Conservation (phyloP, 2,888 invertebrate species). For the Iphiclides podalirius region DNA sequence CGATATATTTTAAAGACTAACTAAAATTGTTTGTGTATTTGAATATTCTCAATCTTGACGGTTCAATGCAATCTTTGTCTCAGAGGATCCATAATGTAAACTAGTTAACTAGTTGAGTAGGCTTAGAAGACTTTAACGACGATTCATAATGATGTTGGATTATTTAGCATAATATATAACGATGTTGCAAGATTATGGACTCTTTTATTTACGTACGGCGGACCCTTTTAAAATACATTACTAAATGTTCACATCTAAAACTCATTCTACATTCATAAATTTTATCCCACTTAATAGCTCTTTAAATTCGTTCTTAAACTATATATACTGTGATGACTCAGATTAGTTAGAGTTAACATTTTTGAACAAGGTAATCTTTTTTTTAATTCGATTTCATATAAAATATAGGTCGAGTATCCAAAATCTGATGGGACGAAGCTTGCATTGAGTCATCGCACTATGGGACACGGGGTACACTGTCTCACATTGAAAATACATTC, state of each 20-base stretch:
- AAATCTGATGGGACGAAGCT: constrained; percentile 72
- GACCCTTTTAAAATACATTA: constrained; percentile 44
- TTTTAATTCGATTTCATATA: constrained; percentile 2
- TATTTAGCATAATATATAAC: constrained; percentile 72
- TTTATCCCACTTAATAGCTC: constrained; percentile 44
- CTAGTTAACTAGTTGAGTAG: constrained; percentile 55
- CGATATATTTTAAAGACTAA: constrained; percentile 53
- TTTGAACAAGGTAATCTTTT: constrained; percentile 1
- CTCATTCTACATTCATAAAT: constrained; percentile 61
- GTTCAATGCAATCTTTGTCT: constrained; percentile 79
- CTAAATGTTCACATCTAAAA: constrained; percentile 52
- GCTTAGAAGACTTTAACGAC: constrained; percentile 47
- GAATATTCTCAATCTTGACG: constrained; percentile 61
- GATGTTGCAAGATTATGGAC: constrained; percentile 70
- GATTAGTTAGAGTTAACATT: constrained; percentile 48
- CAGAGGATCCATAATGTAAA: constrained; percentile 52
- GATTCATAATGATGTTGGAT: constrained; percentile 60
- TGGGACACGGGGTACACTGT: constrained; percentile 59
- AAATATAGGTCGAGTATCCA: constrained; percentile 28
- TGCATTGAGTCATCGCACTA: constrained; percentile 81
- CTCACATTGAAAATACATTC: constrained; percentile 34
- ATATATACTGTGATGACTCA: constrained; percentile 78
- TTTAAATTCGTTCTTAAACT: constrained; percentile 44
- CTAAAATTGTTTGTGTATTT: constrained; percentile 61
- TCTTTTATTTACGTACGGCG: constrained; percentile 66